Evolutionary conservation across 35 echinoderm and acorn worm species (phyloP).

Genomic region (Hemicentrotus pulcherrimus): DNA sequence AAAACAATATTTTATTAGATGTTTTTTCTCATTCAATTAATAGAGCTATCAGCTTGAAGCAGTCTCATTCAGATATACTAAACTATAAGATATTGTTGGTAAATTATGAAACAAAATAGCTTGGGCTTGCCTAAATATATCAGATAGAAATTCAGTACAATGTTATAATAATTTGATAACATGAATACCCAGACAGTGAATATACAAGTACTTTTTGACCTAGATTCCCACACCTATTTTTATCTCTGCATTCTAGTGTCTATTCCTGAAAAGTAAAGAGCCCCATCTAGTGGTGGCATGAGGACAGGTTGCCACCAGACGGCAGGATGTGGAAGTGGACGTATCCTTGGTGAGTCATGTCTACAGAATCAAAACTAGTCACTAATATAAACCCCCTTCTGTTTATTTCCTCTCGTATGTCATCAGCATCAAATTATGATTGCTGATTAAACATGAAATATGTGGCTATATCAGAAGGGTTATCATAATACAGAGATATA

Average conservation of each 20-base stretch:
- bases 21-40: too few species aligned
- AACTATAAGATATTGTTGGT: too few species aligned
- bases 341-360: constrained; percentile 10
- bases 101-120: too few species aligned
- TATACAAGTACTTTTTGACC: too few species aligned
- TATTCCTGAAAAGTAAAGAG: neutral
- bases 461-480: neutral
- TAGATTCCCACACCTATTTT: too few species aligned
- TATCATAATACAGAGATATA: neutral
- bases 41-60: too few species aligned
- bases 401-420: constrained; percentile 5
- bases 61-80: too few species aligned
- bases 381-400: constrained; percentile 16
- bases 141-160: too few species aligned
- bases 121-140: too few species aligned
- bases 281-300: neutral
- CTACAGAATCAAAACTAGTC: constrained; percentile 12
- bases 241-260: neutral
- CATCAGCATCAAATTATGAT: neutral
- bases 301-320: neutral
- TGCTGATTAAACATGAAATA: neutral
- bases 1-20: too few species aligned
- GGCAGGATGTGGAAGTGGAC: neutral
- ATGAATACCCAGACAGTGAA: too few species aligned
- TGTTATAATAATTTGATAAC: too few species aligned